Evolutionary conservation across 2,797 vertebrate genomes (phyloP), one percentile per base, ranked within the genome.

Genomic region (Pangasius macronema): DNA sequence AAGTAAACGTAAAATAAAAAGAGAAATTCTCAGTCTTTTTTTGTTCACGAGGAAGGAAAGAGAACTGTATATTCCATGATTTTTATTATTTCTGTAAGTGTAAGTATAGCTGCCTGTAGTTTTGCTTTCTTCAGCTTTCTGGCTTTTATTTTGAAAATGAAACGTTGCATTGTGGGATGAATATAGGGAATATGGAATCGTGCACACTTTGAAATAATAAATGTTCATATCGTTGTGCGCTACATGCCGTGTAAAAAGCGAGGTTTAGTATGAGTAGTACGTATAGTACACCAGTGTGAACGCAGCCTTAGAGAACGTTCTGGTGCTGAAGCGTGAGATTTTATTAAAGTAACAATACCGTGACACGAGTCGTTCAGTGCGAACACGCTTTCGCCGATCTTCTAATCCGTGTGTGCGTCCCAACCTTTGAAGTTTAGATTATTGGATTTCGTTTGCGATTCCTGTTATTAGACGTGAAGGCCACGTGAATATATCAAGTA

Each of bases 401-500:
- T 46, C 11, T 4, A 27, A 1, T n/a, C 42, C 16, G 6, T 18
- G 14, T 68, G 30, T 2, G 30, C 30, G 7, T 24, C 27, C 70
- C 70, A 27, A 39, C 30, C 53, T 81, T 61, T 42, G 57, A 81
- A 61, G 36, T 6, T 81, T 14, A 67, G 16, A 22, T 22, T 10
- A 16, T 6, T 7, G 42, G 33, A 33, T 49, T 33, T 49, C 0
- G 27, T 49, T 81, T 16, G 49, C n/a, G 16, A 27, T 24, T 77
- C 16, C 20, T 7, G 53, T 59, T 59, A 13, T 39, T 83, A 53
- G 30, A 55, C 33, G 2, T 24, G 20, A 77, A 57, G 49, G 46
- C 81, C 73, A 75, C 57, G 22, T 39, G 80, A 86, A 83, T 59
- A 27, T 88, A 86, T 46, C 70, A 51, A n/a, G 33, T 88, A 83